Percentiles rank a stretch among this genome's conserved stretches.
Evolutionary conservation across 2,113 vertebrate genomes (phyloP).

Genomic region (Aspidoscelis tigris): DNA sequence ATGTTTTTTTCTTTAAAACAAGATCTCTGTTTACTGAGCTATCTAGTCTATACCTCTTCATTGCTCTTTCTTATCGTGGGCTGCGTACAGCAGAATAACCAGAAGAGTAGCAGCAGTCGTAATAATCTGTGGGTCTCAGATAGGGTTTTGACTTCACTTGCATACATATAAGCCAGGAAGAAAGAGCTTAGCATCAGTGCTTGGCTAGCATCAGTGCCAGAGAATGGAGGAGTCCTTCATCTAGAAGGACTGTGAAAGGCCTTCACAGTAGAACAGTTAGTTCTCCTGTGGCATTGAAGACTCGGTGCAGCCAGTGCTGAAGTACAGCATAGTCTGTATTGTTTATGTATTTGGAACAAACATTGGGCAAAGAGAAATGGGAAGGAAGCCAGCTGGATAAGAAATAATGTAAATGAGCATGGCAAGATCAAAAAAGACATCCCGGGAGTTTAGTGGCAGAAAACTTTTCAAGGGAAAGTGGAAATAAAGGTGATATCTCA

Average conservation of each 20-base stretch:
- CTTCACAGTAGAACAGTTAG: constrained; percentile 1
- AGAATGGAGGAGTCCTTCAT: not conserved
- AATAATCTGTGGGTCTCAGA: not conserved
- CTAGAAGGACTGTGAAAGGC: not conserved
- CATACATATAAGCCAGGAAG: not conserved
- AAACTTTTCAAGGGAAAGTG: not conserved
- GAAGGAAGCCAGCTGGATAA: not conserved
- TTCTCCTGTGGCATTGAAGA: not conserved
- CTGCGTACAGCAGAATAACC: not conserved
- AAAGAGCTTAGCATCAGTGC: not conserved
- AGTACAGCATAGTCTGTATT: not conserved
- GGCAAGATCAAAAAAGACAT: not conserved
- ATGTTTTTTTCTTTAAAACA: not conserved
- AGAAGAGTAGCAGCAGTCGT: not conserved
- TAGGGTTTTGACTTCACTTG: not conserved
- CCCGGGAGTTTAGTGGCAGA: not conserved
- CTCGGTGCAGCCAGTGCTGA: not conserved
- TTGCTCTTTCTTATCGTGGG: not conserved
- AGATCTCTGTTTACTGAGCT: not conserved
- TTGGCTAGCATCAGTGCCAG: not conserved
- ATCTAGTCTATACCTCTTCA: not conserved
- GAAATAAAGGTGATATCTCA: not conserved
- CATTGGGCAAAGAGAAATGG: not conserved
- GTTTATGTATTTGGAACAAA: not conserved
- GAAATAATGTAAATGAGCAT: not conserved